These are phyloP conservation scores for Spea bombifrons DNA, from an alignment of 2,113 vertebrate genomes.

Conservation along the genomic window DNA sequence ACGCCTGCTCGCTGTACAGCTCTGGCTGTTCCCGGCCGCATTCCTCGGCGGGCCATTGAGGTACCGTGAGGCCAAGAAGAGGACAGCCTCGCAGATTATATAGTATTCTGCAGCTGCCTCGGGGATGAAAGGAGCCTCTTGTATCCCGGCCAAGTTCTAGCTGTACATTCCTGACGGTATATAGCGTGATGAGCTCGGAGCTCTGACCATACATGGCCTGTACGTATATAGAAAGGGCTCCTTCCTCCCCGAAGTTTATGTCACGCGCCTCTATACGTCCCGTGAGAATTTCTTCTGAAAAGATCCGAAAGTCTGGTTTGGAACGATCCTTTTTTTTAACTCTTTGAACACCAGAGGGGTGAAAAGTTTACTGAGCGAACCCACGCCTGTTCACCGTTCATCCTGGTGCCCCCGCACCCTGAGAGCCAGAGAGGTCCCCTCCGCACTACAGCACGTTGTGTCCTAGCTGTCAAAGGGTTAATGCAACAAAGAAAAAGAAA, in stretches of 20 bases:
- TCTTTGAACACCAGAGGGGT: not conserved
- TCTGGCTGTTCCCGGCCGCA: not conserved
- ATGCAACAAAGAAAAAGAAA: no score
- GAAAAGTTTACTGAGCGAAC: not conserved
- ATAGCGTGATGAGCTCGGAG: slow-evolving; percentile 2
- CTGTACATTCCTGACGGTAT: slow-evolving; percentile 22
- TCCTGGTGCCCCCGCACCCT: no score
- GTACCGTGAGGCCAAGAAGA: not conserved
- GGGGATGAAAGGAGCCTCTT: slow-evolving; percentile 18
- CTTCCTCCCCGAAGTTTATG: not conserved
- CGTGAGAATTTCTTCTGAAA: not conserved
- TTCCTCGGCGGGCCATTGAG: not conserved
- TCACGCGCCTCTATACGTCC: not conserved
- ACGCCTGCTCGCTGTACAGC: no score
- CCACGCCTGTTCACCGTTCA: not conserved
- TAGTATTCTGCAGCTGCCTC: slow-evolving; percentile 21
- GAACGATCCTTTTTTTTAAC: not conserved
- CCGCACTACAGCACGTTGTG: no score
- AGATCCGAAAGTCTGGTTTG: not conserved
- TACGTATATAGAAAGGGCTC: not conserved
- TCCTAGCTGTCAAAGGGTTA: no score
- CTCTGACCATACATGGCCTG: slow-evolving; percentile 35
- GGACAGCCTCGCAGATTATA: not conserved
- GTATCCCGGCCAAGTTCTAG: slow-evolving; percentile 1
- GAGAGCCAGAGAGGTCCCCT: no score